phyloP scores from a whole-genome alignment of 2,888 invertebrate species.

The Oscheius onirici region DNA sequence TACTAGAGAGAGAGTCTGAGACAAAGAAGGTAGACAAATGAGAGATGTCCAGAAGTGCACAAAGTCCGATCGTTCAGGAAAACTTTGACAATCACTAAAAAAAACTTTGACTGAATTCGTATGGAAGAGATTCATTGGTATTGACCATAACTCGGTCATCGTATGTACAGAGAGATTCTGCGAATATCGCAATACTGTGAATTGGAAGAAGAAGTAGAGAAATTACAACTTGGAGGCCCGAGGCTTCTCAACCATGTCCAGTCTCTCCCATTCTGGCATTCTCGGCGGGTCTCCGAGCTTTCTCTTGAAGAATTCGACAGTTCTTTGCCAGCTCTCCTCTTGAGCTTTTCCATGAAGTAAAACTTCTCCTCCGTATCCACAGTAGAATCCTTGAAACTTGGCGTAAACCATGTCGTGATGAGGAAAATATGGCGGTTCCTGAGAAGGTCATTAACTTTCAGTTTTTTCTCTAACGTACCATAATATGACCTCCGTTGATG shows the following conservation, averaged over 20 bases:
- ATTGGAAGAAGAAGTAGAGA: not conserved
- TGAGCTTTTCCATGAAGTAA: conserved; percentile 44
- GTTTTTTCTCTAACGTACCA: too few species aligned
- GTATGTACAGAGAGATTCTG: not conserved
- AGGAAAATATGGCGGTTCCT: conserved; percentile 49
- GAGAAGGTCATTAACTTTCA: too few species aligned
- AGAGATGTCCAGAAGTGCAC: too few species aligned
- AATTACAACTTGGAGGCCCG: not conserved
- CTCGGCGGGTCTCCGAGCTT: conserved; percentile 40
- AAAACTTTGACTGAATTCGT: too few species aligned
- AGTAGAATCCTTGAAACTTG: conserved; percentile 47
- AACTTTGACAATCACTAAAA: too few species aligned
- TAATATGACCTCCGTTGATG: conserved; percentile 45
- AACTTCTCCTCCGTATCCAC: conserved; percentile 47
- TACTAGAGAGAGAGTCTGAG: too few species aligned
- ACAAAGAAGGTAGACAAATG: too few species aligned
- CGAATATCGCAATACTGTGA: conserved; percentile 7
- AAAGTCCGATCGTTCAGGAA: too few species aligned
- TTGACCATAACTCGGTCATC: too few species aligned
- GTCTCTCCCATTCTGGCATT: conserved; percentile 44
- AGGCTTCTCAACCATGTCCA: not conserved
- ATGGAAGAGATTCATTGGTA: too few species aligned
- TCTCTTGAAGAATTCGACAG: conserved; percentile 43
- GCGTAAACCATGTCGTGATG: conserved; percentile 48
- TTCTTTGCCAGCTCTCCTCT: conserved; percentile 41